Evolutionary conservation across 2,113 vertebrate species (phyloP).

Genomic region (Micronycteris hirsuta): DNA sequence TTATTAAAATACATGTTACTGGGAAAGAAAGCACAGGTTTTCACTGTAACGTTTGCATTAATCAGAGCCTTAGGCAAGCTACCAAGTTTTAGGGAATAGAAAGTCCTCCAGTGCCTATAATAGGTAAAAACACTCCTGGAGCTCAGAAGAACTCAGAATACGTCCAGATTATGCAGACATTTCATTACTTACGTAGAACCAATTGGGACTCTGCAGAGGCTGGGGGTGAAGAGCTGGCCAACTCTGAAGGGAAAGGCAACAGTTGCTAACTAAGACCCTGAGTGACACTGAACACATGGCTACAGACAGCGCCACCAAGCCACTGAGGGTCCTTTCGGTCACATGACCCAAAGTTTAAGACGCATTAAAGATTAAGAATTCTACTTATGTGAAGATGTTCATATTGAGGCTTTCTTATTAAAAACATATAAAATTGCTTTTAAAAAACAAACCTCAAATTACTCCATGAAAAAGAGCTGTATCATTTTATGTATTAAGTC

Average conservation of each 20-base stretch:
- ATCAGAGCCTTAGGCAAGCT: neutral
- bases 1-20: neutral
- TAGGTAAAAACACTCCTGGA: neutral
- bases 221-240: neutral
- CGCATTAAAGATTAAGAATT: neutral
- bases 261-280: neutral
- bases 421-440: conserved; percentile 22
- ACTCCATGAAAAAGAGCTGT: conserved; percentile 12
- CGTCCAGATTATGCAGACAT: neutral
- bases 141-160: neutral
- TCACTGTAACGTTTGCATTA: neutral
- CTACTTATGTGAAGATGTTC: neutral
- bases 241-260: neutral
- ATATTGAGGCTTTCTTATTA: neutral
- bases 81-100: neutral
- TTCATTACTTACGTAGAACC: neutral
- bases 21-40: neutral
- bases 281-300: neutral
- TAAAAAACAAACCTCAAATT: conserved; percentile 38
- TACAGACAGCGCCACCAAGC: neutral
- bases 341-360: neutral
- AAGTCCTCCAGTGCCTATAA: neutral
- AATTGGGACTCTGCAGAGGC: neutral
- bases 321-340: neutral
- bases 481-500: conserved; percentile 44